These are phyloP conservation scores for Gymnogyps californianus DNA, from an alignment of 2,113 vertebrate genomes.

Conservation along the genomic window DNA sequence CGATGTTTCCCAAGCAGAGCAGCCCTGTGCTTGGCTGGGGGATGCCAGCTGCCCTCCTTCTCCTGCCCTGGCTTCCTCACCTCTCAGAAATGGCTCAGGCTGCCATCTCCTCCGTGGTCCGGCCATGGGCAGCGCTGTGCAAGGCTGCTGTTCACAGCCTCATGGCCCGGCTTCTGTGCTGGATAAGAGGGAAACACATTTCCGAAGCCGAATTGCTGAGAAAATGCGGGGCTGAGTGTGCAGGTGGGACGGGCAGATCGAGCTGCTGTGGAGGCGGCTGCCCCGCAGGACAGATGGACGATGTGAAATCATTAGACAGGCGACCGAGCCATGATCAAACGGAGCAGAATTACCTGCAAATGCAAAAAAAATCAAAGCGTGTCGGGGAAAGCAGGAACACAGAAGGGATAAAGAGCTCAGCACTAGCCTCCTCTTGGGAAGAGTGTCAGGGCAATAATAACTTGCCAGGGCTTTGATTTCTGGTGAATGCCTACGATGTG, in stretches of 20 bases:
- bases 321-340: constrained; percentile 7
- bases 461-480: constrained; percentile 59
- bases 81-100: not conserved
- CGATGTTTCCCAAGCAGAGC: not conserved
- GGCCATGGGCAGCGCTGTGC: not conserved
- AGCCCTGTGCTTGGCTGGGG: not conserved
- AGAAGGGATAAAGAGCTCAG: constrained; percentile 55
- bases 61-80: not conserved
- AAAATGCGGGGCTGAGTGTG: fast-evolving
- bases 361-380: constrained; percentile 50
- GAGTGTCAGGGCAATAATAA: constrained; percentile 48
- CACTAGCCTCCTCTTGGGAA: constrained; percentile 46
- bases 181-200: not conserved
- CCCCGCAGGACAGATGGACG: not conserved
- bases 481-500: not conserved
- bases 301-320: constrained; percentile 46
- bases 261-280: fast-evolving
- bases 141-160: not conserved
- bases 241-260: not conserved
- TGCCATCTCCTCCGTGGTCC: not conserved
- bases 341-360: constrained; percentile 43
- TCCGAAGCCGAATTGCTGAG: not conserved
- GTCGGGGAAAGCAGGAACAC: not conserved
- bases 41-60: not conserved
- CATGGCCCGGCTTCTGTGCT: fast-evolving